phyloP scores from a whole-genome alignment of 2,113 vertebrate species.

The Acrocephalus kingi region DNA sequence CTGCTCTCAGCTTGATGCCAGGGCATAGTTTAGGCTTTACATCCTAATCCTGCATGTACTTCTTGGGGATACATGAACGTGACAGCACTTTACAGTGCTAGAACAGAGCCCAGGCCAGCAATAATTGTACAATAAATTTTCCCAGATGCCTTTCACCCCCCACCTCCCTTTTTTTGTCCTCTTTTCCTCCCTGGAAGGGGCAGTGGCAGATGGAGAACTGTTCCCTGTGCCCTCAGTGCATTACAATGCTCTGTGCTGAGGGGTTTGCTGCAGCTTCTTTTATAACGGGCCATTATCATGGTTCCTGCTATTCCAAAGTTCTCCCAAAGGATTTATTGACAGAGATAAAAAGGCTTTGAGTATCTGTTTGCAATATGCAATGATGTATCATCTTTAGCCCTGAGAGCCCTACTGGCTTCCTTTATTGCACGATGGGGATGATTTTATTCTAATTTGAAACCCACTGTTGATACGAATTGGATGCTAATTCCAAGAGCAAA shows the following conservation, averaged over 20 bases:
- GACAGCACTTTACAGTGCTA: neutral
- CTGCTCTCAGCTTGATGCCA: neutral
- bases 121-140: neutral
- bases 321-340: constrained; percentile 1
- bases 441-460: neutral
- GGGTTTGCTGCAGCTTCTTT: neutral
- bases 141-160: neutral
- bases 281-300: neutral
- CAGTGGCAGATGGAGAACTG: neutral
- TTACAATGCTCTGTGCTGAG: neutral
- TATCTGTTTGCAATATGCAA: neutral
- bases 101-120: neutral
- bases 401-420: neutral
- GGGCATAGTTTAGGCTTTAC: neutral
- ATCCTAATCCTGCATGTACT: neutral
- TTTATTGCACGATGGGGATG: neutral
- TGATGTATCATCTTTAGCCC: neutral
- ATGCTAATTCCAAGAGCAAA: neutral
- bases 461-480: neutral
- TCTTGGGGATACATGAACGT: neutral
- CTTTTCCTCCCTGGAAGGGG: neutral
- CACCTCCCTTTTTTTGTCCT: neutral
- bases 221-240: neutral
- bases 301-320: neutral
- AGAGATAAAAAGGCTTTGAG: neutral